These are phyloP conservation scores for Ashinkailepas kermadecensis DNA, from an alignment of 2,888 invertebrate species.

Conservation along the genomic window DNA sequence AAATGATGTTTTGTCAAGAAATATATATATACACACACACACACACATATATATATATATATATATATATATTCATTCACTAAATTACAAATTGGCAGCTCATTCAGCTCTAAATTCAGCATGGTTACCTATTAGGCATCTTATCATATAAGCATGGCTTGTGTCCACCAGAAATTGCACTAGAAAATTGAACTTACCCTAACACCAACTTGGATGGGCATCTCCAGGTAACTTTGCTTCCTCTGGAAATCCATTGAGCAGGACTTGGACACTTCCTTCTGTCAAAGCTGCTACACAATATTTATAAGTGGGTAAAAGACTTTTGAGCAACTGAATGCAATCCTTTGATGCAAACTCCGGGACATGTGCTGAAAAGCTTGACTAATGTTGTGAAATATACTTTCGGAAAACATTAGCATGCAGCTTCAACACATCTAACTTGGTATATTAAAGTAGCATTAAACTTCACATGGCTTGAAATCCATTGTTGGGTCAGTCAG, in stretches of 20 bases:
- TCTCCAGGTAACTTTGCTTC: constrained; percentile 3
- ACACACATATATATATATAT: neutral
- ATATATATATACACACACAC: neutral
- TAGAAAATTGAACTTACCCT: neutral
- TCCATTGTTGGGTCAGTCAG: no score
- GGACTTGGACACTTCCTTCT: no score
- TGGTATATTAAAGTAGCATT: no score
- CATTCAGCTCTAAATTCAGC: neutral
- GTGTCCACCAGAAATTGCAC: neutral
- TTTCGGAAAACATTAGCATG: no score
- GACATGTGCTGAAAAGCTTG: no score
- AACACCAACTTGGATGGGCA: constrained; percentile 4
- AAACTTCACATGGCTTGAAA: no score
- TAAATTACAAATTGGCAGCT: neutral
- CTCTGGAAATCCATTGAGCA: neutral
- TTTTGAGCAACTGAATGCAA: no score
- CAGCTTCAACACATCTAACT: no score
- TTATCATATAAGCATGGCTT: neutral
- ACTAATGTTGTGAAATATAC: no score
- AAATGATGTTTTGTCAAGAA: neutral
- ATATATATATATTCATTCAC: neutral
- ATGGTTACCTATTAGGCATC: neutral
- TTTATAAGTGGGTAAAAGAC: no score
- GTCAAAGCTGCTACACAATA: no score
- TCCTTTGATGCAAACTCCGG: no score